Evolutionary conservation across 2,888 invertebrate species (phyloP).

Genomic region (Hypolimnas misippus): DNA sequence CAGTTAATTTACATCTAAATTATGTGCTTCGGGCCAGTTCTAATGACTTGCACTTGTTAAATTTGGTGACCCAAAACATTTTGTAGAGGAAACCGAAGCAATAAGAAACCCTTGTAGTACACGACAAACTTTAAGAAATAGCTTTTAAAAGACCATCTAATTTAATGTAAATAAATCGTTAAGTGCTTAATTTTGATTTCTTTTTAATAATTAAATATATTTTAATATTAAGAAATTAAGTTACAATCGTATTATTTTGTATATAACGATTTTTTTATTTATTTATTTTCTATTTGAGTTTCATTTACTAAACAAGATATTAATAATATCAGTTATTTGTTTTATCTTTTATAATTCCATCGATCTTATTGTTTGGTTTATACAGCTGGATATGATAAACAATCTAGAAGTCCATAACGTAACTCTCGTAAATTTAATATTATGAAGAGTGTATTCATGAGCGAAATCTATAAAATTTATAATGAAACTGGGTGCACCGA

Average conservation of each 20-base stretch:
- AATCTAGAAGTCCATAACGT: no score
- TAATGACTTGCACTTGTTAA: conserved; percentile 41
- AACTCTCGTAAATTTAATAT: background rate
- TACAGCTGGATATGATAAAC: no score
- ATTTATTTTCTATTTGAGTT: no score
- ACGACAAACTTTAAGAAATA: conserved; percentile 51
- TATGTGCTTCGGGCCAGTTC: conserved; percentile 10
- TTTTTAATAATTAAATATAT: no score
- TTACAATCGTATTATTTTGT: no score
- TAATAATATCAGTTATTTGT: no score
- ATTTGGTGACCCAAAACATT: conserved; percentile 49
- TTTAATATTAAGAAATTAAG: no score
- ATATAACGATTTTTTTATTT: no score
- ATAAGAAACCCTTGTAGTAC: conserved; percentile 52
- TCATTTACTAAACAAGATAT: no score
- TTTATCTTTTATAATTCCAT: no score
- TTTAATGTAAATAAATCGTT: background rate
- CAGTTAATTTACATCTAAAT: conserved; percentile 21
- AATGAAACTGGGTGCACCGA: conserved; percentile 18
- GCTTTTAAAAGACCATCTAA: conserved; percentile 49
- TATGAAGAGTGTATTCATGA: background rate
- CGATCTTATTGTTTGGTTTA: no score
- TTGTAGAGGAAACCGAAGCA: conserved; percentile 52
- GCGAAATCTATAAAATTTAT: conserved; percentile 15
- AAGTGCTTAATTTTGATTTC: background rate